Percentiles rank a stretch among this genome's conserved stretches.
Conservation (phyloP, 2,888 invertebrate species). For the Ormyrus thymus region DNA sequence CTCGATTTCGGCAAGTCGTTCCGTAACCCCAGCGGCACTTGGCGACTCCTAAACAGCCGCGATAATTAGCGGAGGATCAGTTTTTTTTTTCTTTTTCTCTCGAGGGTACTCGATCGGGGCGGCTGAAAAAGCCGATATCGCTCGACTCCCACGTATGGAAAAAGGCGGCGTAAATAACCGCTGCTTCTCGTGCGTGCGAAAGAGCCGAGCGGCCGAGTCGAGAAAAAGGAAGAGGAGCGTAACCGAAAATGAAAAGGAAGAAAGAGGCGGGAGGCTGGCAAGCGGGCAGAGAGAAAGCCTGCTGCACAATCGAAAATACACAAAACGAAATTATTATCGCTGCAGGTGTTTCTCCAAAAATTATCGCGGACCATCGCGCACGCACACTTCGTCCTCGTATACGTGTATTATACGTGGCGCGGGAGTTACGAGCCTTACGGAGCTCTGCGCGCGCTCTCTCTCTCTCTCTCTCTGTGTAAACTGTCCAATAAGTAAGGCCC, state of each 20-base stretch:
- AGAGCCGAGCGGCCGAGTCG: not conserved
- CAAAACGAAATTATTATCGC: constrained; percentile 54
- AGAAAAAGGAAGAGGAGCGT: not conserved
- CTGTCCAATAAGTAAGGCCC: constrained; percentile 73
- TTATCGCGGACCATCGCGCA: constrained; percentile 43
- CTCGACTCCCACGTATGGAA: constrained; percentile 15
- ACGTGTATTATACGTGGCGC: constrained; percentile 1
- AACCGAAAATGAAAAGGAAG: constrained; percentile 15
- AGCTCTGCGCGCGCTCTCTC: not conserved
- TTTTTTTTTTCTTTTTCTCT: constrained; percentile 3
- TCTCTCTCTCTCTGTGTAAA: constrained; percentile 66
- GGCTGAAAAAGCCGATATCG: constrained; percentile 20
- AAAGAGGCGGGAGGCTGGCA: not conserved
- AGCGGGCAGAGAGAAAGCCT: not conserved
- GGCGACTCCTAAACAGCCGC: no score
- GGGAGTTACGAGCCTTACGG: constrained; percentile 45
- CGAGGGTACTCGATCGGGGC: not conserved
- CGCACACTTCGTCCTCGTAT: not conserved
- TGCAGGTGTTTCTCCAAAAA: constrained; percentile 53
- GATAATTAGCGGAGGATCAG: constrained; percentile 4
- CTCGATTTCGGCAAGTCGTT: not conserved
- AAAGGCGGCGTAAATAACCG: not conserved
- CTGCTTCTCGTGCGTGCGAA: not conserved
- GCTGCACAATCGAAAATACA: constrained; percentile 52
- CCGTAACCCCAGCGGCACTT: not conserved